Percentiles rank a stretch among this genome's conserved stretches.
Evolutionary conservation across 2,113 vertebrate genomes (phyloP).

Genomic region (Calonectris borealis): DNA sequence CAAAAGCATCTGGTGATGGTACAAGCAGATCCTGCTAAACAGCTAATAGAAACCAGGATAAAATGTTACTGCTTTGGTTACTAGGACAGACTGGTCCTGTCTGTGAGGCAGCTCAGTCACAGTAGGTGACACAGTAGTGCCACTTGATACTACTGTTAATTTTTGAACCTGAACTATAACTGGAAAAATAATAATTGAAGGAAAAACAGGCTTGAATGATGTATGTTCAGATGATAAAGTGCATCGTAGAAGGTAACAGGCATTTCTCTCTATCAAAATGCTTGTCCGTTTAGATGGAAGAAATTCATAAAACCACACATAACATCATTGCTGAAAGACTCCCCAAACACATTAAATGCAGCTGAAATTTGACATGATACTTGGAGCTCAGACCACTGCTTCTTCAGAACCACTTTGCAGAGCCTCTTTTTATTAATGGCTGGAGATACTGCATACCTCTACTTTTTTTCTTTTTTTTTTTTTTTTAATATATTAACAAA

Average conservation of each 20-base stretch:
- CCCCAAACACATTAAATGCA: background rate
- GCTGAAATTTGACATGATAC: background rate
- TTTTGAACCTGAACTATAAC: background rate
- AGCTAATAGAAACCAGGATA: background rate
- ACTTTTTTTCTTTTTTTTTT: background rate
- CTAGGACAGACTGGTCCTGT: background rate
- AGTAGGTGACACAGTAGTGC: background rate
- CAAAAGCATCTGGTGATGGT: background rate
- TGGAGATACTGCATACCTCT: background rate
- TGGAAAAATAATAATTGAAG: background rate
- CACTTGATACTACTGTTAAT: background rate
- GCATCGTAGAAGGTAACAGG: background rate
- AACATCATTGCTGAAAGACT: background rate
- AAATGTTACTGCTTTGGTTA: background rate
- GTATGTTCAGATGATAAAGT: background rate
- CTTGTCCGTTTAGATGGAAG: background rate
- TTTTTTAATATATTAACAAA: background rate
- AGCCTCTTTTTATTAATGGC: background rate
- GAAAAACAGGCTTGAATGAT: background rate
- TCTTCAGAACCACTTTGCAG: background rate
- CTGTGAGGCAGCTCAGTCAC: background rate
- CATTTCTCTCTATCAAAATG: background rate
- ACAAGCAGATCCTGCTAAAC: background rate
- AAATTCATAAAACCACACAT: background rate
- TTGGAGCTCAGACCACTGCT: background rate